Base-by-base conservation (phyloP, 2,888 invertebrate genomes). In the Apoda limacodes region DNA sequence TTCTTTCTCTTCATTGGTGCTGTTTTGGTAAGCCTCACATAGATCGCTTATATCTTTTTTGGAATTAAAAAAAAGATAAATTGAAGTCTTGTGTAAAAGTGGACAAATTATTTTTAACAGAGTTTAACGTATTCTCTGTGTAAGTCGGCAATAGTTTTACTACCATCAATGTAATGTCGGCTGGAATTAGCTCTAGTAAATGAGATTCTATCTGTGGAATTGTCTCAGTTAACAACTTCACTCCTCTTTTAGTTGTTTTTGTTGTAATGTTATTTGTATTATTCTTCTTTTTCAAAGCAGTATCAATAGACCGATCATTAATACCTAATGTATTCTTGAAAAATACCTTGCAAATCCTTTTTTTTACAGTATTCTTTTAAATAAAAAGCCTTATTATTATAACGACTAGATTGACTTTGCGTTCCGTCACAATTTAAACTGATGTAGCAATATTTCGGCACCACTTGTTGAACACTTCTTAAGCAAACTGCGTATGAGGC, bases 1-100 rank as follows among this genome's bases (percentile, higher is more conserved):
- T 39, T 52, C 43, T 34, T 50, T 44, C 13, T 44, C 35, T 38
- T 44, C 45, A 14, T 15, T 35, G n/a, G 36, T 9, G 20, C 32
- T 36, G 27, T 46, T 44, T 39, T 50, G 32, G 20, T 37, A 44
- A 2, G 43, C 21, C 21, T 31, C 42, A 21, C 43, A 45, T 9
- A 31, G 3, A 28, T 43, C 42, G 19, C 44, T 45, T 22, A 30
- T 31, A 29, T 48, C 43, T 29, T 43, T 46, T 32, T 45, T 43
- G 1, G 43, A 42, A 2, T 12, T 29, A n/a, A 21, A 41, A 44
- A 29, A 42, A 32, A 9, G 31, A 30, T 13, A 41, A 37, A 30
- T 46, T 46, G 29, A 41, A 46, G 23, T 46, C 43, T 17, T 33
- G 30, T 9, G 39, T 45, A 15, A 41, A 40, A 25, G 39, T 37